Evolutionary conservation across 2,888 invertebrate species (phyloP), one percentile per base, ranked within the genome.

Genomic region (Sthenelais limicola): DNA sequence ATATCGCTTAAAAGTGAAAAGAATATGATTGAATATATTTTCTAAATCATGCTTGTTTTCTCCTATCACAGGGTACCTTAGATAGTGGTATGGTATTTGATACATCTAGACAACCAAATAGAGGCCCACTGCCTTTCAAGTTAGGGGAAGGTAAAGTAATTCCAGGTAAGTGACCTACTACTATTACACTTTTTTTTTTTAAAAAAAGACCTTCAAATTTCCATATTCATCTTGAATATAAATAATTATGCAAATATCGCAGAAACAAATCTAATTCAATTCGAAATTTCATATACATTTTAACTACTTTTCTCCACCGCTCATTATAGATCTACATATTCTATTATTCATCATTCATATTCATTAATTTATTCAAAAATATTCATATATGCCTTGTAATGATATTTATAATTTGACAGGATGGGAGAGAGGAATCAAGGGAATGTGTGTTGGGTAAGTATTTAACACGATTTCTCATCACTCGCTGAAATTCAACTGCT

Each of bases 391-490:
- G n/a, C n/a, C n/a, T n/a, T n/a, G n/a, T n/a, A n/a, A n/a, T n/a
- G n/a, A n/a, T 21, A 66, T 66, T 4, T 35, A 68, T 48, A 74
- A 69, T n/a, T 71, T 80, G 74, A 68, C 77, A 74, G 82, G 82
- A 18, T 82, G 82, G 82, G 82, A 82, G 48, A 73, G 79, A 32
- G 82, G 81, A 1, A 77, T 81, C 7, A 68, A 76, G 66, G 78
- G 80, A 38, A 82, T 82, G 79, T 82, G 82, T 75, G 74, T 81
- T 18, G 82, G 82, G 82, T 82, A 75, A 71, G 82, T 74, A 69
- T 18, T 18, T 67, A 30, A 3, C 26, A 7, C 26, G 30, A 7
- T 56, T 26, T 15, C n/a, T n/a, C n/a, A n/a, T n/a, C n/a, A n/a
- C n/a, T n/a, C n/a, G n/a, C n/a, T n/a, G n/a, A n/a, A n/a, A n/a